phyloP scores from a whole-genome alignment of 2,113 vertebrate genomes.

The Neopipo cinnamomea region DNA sequence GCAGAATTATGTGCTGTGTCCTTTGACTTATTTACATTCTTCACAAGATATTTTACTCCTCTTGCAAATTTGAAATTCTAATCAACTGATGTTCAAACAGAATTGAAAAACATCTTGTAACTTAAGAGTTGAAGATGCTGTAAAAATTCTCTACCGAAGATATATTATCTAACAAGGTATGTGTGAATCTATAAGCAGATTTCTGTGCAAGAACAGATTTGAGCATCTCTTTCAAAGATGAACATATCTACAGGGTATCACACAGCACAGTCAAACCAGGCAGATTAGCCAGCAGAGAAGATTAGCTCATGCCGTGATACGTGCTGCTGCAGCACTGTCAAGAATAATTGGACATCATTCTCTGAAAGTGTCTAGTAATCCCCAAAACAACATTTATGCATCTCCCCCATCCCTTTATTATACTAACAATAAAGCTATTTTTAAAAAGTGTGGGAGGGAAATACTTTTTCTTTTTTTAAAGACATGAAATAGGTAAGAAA shows the following conservation, averaged over 20 bases:
- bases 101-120: conserved; percentile 29
- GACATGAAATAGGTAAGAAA: not conserved
- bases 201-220: not conserved
- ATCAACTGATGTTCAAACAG: not conserved
- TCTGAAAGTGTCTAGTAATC: not conserved
- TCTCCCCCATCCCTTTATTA: not conserved
- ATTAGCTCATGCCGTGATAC: not conserved
- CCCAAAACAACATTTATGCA: not conserved
- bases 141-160: not conserved
- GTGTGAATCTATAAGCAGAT: not conserved
- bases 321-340: not conserved
- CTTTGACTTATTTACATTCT: not conserved
- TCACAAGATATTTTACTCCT: not conserved
- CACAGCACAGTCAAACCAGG: not conserved
- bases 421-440: not conserved
- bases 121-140: not conserved
- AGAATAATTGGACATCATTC: not conserved
- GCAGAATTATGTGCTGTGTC: not conserved
- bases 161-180: not conserved
- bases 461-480: not conserved
- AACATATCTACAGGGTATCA: not conserved
- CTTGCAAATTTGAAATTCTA: conserved; percentile 49
- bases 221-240: not conserved
- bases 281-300: not conserved
- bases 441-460: not conserved